Base-by-base conservation (phyloP, 2,888 invertebrate species). In the Ophioninae sp. region DNA sequence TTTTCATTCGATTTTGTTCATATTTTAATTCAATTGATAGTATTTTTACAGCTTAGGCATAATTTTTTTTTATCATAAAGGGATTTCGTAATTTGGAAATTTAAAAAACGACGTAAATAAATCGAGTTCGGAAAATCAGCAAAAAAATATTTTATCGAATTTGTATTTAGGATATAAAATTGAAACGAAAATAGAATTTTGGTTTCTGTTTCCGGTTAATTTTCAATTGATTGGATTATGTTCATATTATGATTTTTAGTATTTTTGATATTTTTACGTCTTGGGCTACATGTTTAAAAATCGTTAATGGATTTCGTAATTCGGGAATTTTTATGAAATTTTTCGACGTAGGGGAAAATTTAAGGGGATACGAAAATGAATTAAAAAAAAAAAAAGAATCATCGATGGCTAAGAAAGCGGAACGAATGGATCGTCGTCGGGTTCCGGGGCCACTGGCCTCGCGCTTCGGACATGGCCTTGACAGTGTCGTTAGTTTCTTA, bases 361-460 rank as follows among this genome's bases (percentile, higher is more conserved):
- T 2, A 37, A 13, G 39, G 1, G 13, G 1, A 1, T 6, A 30
- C 30, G n/a, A 39, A 39, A 17, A 64, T 30, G 37, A 67, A 8
- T 2, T 41, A 59, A 73, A 63, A 74, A 56, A 63, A 20, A 8
- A n/a, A 8, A 58, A n/a, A 8, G 13, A 71, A 71, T 13, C 6
- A 37, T 58, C 51, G 51, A 67, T n/a, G 23, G n/a, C 23, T 10
- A 63, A 71, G 37, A 10, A 56, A 73, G 65, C 17, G 22, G 20
- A 59, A 74, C 61, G 37, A 41, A 56, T 51, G 59, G 58, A 51
- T n/a, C 64, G 65, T 76, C 74, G 68, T 17, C 41, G 20, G 17
- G 67, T 44, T 72, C 63, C 17, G 82, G 76, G 84, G 84, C 84
- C 84, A 84, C 79, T 84, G 84, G 84, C 84, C 84, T 68, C 79